phyloP scores from a whole-genome alignment of 2,888 invertebrate genomes.

The Callimorpha dominula region DNA sequence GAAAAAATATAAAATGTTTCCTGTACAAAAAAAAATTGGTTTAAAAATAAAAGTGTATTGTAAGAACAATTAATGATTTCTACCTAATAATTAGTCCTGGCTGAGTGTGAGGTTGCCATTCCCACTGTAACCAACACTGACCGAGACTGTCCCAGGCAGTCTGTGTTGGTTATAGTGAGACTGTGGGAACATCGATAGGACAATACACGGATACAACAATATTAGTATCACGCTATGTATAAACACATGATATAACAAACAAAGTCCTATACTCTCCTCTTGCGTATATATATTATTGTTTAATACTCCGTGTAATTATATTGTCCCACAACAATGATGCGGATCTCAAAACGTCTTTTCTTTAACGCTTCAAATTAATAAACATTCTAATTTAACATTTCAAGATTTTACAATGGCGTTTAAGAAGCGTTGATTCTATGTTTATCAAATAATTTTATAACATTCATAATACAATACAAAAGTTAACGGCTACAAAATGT shows the following conservation, averaged over 20 bases:
- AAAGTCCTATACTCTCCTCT: neutral
- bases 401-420: neutral
- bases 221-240: neutral
- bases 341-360: neutral
- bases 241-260: neutral
- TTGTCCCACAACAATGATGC: neutral
- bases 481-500: too few species aligned
- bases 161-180: neutral
- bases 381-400: neutral
- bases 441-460: neutral
- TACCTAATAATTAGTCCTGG: neutral
- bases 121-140: too few species aligned
- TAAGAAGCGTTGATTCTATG: neutral
- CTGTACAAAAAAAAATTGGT: too few species aligned
- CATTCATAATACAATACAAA: neutral
- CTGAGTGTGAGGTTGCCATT: neutral
- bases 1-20: too few species aligned
- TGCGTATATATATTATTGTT: neutral
- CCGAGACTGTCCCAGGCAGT: neutral
- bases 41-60: too few species aligned
- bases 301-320: neutral
- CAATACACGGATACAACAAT: neutral
- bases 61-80: too few species aligned
- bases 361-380: neutral
- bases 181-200: neutral